Base-by-base conservation (phyloP, 1,140 invertebrate species). In the Papilio dardanus region DNA sequence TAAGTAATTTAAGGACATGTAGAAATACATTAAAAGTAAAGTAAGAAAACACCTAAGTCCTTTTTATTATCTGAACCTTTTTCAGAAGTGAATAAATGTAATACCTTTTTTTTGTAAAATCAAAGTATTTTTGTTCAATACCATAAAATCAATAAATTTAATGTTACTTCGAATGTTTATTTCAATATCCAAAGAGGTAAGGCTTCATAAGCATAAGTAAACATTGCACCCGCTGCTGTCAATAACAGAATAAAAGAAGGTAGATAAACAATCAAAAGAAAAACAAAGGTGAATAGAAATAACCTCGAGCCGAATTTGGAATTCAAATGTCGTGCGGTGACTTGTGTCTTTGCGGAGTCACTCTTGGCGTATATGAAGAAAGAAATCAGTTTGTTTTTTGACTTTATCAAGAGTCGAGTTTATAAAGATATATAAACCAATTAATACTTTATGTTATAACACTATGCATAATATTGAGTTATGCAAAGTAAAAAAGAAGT, bases 261-360 rank as follows among this genome's bases (percentile, higher is more conserved):
- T 87, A 92, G 85, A 90, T 88, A 91, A 92, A 91, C 86, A 92
- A 89, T 89, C 88, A 86, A 86, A 91, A 91, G 89, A 91, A 92
- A 92, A 93, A 91, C 88, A 92, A 89, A 93, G 88, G 86, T 91
- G 88, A 92, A 91, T 90, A 82, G 85, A 87, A 89, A 88, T 84
- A 87, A 88, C 85, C 79, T 83, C 83, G 85, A 88, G 78, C 85
- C 80, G 82, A 87, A 93, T 94, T 94, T 94, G 93, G 91, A 84
- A 94, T 93, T 94, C 93, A 94, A 94, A 94, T 94, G 91, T 86
- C 88, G 92, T 76, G 79, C 89, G 82, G 84, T 86, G 89, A 90
- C 88, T 92, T 90, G 86, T 79, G 78, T 83, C 77, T 74, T 58
- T 19, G 71, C 28, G 42, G 62, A 33, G 24, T 67, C 62, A 24